These are phyloP conservation scores for Rhynchonycteris naso DNA, from an alignment of 2,797 vertebrate species.

Conservation along the genomic window DNA sequence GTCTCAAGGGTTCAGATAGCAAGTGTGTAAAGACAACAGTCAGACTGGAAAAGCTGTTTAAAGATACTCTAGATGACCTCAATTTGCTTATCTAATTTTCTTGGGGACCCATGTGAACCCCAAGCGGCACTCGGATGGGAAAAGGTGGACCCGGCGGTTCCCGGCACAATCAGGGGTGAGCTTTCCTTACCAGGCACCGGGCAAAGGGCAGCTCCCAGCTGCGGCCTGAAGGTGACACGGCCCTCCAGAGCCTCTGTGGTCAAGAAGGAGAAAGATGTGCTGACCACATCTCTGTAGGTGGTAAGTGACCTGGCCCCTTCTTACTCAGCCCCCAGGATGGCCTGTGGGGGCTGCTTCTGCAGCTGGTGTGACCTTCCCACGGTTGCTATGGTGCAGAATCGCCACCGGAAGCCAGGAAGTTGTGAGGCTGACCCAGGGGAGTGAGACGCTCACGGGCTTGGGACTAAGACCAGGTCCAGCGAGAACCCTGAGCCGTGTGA, in stretches of 20 bases:
- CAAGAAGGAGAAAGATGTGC: neutral
- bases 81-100: neutral
- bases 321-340: rapidly evolving
- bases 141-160: neutral
- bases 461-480: neutral
- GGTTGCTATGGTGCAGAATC: neutral
- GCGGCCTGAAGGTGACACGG: constrained; percentile 49
- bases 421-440: neutral
- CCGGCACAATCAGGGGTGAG: neutral
- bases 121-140: too few species aligned
- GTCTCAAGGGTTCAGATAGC: neutral
- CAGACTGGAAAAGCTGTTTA: neutral
- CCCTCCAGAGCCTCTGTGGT: neutral
- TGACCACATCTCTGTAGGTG: rapidly evolving
- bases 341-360: neutral
- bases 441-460: neutral
- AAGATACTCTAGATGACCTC: neutral
- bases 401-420: neutral
- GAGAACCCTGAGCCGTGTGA: neutral
- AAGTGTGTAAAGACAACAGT: too few species aligned
- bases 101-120: neutral
- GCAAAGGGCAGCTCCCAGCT: neutral
- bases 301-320: neutral
- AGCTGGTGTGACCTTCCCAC: neutral
- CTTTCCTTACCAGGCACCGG: neutral